Percentiles rank a stretch among this genome's conserved stretches.
phyloP scores from a whole-genome alignment of 2,888 invertebrate genomes.

The Standfussiana lucernea region DNA sequence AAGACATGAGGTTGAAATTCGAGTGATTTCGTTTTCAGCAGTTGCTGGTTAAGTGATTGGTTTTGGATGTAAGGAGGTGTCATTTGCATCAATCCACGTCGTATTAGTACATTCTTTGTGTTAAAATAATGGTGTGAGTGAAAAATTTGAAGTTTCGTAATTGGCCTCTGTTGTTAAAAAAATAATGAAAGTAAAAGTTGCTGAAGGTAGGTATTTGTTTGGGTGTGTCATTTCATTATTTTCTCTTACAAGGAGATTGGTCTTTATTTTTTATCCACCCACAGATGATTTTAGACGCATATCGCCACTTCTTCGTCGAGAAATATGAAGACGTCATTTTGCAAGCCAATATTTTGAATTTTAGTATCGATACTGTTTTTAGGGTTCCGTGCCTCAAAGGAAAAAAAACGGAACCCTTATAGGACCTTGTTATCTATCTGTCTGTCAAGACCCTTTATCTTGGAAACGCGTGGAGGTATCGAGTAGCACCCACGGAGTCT shows the following conservation, averaged over 20 bases:
- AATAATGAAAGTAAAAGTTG: slow-evolving; percentile 44
- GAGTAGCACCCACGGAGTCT: too few relatives aligned
- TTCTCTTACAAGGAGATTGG: neutral
- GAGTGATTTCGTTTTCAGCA: neutral
- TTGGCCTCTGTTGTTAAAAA: slow-evolving; percentile 69
- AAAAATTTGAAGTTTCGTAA: slow-evolving; percentile 73
- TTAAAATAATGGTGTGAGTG: slow-evolving; percentile 78
- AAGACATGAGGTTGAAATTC: slow-evolving; percentile 19
- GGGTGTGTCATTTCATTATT: slow-evolving; percentile 9
- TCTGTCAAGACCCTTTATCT: too few relatives aligned
- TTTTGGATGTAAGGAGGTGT: slow-evolving; percentile 78
- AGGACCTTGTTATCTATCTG: too few relatives aligned
- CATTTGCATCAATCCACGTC: slow-evolving; percentile 88
- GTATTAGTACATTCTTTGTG: slow-evolving; percentile 83
- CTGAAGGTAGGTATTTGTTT: slow-evolving; percentile 2
- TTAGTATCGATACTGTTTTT: too few relatives aligned
- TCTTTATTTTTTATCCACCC: slow-evolving; percentile 11
- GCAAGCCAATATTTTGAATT: too few relatives aligned
- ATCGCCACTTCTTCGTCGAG: too few relatives aligned
- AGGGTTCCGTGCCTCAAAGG: too few relatives aligned
- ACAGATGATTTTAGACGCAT: slow-evolving; percentile 1
- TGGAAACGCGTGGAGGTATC: too few relatives aligned
- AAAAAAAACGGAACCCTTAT: too few relatives aligned
- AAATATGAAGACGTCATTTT: neutral
- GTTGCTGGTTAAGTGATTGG: neutral